Evolutionary conservation across 1,140 invertebrate genomes (phyloP).

Genomic region (Zaprionus lachaisei): DNA sequence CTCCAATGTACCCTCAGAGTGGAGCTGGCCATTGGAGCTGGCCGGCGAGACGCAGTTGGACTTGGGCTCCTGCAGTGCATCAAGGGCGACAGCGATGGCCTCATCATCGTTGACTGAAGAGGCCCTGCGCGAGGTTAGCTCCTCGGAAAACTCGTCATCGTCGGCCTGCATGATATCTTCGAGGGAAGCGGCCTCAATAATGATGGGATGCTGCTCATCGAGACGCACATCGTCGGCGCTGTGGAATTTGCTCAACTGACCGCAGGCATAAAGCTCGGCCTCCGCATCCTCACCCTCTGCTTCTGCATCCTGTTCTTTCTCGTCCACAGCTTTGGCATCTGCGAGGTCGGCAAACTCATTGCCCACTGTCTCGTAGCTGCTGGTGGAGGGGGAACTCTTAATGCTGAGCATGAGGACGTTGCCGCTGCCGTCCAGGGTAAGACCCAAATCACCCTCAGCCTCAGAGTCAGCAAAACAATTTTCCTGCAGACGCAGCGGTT

Average conservation of each 20-base stretch:
- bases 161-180: conserved; percentile 62
- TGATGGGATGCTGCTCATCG: conserved; percentile 84
- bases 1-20: conserved; percentile 93
- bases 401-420: conserved; percentile 73
- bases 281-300: conserved; percentile 27
- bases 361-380: conserved; percentile 83
- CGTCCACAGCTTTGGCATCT: conserved; percentile 43
- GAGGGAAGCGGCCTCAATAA: conserved; percentile 87
- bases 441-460: conserved; percentile 57
- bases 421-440: conserved; percentile 58
- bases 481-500: conserved; percentile 74
- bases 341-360: conserved; percentile 78
- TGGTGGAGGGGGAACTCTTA: conserved; percentile 84
- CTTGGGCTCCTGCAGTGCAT: conserved; percentile 84
- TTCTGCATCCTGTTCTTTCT: background rate
- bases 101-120: conserved; percentile 81
- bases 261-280: conserved; percentile 14
- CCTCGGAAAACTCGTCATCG: conserved; percentile 79
- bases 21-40: conserved; percentile 94
- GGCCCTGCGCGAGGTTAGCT: conserved; percentile 80
- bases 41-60: conserved; percentile 91
- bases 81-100: conserved; percentile 74
- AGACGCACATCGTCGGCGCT: conserved; percentile 69
- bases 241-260: conserved; percentile 66
- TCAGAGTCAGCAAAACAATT: conserved; percentile 78